A percentile compares a stretch with the other conserved stretches of the same genome.
These are phyloP conservation scores for Lithosia quadra DNA, from an alignment of 2,888 invertebrate species.

Conservation along the genomic window DNA sequence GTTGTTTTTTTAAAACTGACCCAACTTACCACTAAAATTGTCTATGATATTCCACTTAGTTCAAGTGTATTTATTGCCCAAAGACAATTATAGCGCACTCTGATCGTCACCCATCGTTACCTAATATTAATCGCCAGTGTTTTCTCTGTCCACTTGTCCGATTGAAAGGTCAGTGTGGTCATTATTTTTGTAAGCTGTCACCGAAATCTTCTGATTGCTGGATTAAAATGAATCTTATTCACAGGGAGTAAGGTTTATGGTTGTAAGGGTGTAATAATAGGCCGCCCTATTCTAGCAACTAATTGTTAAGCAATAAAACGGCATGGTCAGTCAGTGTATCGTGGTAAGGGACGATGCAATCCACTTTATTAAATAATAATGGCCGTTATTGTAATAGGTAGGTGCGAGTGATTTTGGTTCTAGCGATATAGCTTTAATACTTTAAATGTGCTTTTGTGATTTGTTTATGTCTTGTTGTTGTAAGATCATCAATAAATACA, in stretches of 20 bases:
- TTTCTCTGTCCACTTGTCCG: constrained; percentile 69
- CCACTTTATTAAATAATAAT: constrained; percentile 70
- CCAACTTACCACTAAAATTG: constrained; percentile 40
- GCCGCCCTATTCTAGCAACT: constrained; percentile 53
- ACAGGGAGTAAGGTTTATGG: constrained; percentile 36
- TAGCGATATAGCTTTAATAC: neutral
- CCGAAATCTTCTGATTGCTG: neutral
- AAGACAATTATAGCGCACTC: constrained; percentile 27
- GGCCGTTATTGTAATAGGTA: constrained; percentile 36
- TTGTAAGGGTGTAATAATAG: constrained; percentile 30
- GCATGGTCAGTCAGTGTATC: constrained; percentile 66
- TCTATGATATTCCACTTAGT: constrained; percentile 36
- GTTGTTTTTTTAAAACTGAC: constrained; percentile 42
- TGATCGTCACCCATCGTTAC: constrained; percentile 26
- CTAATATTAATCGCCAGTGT: constrained; percentile 40
- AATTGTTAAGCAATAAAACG: constrained; percentile 80
- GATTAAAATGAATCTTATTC: constrained; percentile 47
- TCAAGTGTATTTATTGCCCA: constrained; percentile 39
- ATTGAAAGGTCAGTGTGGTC: constrained; percentile 67
- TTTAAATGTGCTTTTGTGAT: neutral
- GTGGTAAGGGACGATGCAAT: constrained; percentile 59
- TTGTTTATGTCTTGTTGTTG: neutral
- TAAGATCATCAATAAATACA: too few species aligned
- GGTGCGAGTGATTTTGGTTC: constrained; percentile 40
- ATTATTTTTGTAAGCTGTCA: constrained; percentile 52